A percentile compares a stretch with the other conserved stretches of the same genome.
Evolutionary conservation across 2,113 vertebrate genomes (phyloP).

Genomic region (Nansenia antarctica): DNA sequence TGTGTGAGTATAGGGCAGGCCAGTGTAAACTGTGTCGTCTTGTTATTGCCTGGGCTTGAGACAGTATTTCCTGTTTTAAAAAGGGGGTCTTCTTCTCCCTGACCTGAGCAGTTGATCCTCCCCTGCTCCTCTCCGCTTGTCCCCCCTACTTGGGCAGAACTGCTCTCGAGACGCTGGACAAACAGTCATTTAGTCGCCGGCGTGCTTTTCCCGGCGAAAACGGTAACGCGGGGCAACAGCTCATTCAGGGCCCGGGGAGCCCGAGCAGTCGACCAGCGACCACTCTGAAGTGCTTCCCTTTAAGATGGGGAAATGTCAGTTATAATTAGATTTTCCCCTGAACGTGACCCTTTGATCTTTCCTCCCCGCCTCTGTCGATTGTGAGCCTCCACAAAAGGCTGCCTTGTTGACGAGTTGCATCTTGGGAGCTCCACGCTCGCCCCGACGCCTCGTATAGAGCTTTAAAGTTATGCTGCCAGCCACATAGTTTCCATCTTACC

Average conservation of each 20-base stretch:
- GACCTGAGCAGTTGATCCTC: constrained; percentile 44
- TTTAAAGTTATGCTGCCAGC: constrained; percentile 41
- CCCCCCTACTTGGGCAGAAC: constrained; percentile 29
- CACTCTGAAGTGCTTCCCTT: constrained; percentile 59
- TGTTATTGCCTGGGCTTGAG: constrained; percentile 66
- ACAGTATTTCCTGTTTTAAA: constrained; percentile 71
- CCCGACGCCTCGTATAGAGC: constrained; percentile 32
- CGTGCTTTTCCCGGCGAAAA: constrained; percentile 51
- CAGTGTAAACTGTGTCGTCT: constrained; percentile 61
- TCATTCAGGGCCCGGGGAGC: constrained; percentile 42
- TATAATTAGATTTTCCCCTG: constrained; percentile 75
- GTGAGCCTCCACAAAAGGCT: constrained; percentile 61
- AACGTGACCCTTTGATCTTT: constrained; percentile 70
- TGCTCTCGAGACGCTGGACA: constrained; percentile 53
- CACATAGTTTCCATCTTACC: constrained; percentile 59
- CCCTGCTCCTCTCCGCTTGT: constrained; percentile 26
- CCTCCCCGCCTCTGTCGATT: constrained; percentile 62
- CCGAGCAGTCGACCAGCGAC: constrained; percentile 30
- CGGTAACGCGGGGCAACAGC: constrained; percentile 55
- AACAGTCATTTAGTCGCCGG: constrained; percentile 55
- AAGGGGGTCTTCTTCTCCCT: constrained; percentile 48
- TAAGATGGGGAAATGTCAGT: constrained; percentile 75
- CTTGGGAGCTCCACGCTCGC: constrained; percentile 26
- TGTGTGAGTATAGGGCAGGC: constrained; percentile 17
- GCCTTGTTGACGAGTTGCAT: constrained; percentile 66